These are phyloP conservation scores for Hemibagrus guttatus DNA, from an alignment of 2,797 vertebrate species.

Conservation along the genomic window DNA sequence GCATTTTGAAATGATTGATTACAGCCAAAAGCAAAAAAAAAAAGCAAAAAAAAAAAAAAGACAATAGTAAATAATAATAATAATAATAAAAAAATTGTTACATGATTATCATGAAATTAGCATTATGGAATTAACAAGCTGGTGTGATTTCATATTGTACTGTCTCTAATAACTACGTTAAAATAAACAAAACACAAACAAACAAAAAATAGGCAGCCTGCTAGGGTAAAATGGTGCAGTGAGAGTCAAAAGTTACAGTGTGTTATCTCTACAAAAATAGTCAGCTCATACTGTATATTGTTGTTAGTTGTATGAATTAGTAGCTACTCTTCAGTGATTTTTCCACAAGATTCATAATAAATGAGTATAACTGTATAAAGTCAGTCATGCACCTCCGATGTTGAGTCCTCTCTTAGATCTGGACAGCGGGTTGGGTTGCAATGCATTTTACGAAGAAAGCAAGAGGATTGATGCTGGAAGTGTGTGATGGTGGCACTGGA, in stretches of 20 bases:
- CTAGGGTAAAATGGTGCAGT: constrained; percentile 54
- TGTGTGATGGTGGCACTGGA: constrained; percentile 70
- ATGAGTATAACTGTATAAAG: constrained; percentile 64
- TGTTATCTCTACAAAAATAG: constrained; percentile 69
- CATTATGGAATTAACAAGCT: constrained; percentile 67
- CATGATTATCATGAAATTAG: constrained; percentile 65
- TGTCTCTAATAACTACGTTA: constrained; percentile 51
- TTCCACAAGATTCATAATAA: constrained; percentile 29
- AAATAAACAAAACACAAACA: constrained; percentile 43
- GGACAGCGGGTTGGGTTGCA: constrained; percentile 60
- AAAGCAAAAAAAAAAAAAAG: constrained; percentile 43
- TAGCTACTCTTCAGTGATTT: constrained; percentile 33
- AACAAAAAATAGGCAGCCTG: constrained; percentile 61
- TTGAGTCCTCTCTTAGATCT: constrained; percentile 72
- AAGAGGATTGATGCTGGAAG: constrained; percentile 46
- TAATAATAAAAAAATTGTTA: constrained; percentile 52
- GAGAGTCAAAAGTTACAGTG: constrained; percentile 63
- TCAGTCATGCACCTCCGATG: constrained; percentile 72
- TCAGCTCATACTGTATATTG: constrained; percentile 62
- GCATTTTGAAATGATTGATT: constrained; percentile 75
- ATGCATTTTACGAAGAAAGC: constrained; percentile 31
- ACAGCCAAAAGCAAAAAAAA: constrained; percentile 69
- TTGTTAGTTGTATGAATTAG: constrained; percentile 64
- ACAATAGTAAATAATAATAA: constrained; percentile 50
- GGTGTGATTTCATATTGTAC: constrained; percentile 62